phyloP scores from a whole-genome alignment of 53 echinoderm and acorn worm genomes.

The Holothuria leucospilota region DNA sequence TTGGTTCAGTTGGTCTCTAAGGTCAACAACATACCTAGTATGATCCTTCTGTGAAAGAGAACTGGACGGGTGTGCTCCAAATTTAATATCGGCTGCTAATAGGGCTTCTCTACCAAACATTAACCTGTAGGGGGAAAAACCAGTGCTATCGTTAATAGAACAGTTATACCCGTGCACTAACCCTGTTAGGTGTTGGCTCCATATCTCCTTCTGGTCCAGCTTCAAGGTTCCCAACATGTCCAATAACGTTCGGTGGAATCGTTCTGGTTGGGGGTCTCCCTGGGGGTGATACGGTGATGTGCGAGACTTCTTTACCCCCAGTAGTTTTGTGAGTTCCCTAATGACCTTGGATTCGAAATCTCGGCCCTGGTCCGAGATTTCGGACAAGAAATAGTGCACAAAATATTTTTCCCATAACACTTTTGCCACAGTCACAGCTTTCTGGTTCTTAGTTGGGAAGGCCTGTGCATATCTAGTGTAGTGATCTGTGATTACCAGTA shows the following conservation, averaged over 20 bases:
- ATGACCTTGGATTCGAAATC: conserved; percentile 61
- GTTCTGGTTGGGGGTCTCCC: conserved; percentile 68
- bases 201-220: neutral
- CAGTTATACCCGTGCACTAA: conserved; percentile 35
- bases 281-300: conserved; percentile 68
- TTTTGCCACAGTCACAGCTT: conserved; percentile 59
- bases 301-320: conserved; percentile 58
- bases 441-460: conserved; percentile 66
- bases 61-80: neutral
- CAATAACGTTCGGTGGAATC: conserved; percentile 53
- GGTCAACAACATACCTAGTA: conserved; percentile 45
- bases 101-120: conserved; percentile 73
- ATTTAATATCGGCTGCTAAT: conserved; percentile 42
- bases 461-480: conserved; percentile 48
- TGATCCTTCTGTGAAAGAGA: neutral
- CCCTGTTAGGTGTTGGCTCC: neutral
- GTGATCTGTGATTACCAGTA: conserved; percentile 70
- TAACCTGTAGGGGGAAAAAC: conserved; percentile 60
- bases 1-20: conserved; percentile 6
- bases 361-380: conserved; percentile 65
- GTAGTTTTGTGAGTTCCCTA: conserved; percentile 50
- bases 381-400: conserved; percentile 63
- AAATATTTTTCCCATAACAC: conserved; percentile 64
- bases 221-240: conserved; percentile 25
- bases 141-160: conserved; percentile 57